Conservation (phyloP, 2,113 vertebrate genomes). For the Platichthys flesus region DNA sequence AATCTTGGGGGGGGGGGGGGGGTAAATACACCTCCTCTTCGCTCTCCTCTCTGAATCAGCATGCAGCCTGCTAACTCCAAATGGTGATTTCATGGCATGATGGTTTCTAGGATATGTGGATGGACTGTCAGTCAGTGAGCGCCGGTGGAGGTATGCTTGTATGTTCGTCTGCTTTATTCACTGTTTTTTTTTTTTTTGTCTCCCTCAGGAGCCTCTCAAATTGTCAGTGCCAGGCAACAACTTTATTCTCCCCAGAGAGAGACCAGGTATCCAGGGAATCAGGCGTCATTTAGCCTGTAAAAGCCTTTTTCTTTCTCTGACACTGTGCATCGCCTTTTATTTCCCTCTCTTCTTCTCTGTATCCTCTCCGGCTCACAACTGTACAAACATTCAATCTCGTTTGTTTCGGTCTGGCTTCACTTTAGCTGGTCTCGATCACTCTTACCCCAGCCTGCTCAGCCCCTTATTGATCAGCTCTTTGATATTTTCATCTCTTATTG, state of each 20-base stretch:
- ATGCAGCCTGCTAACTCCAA: conserved; percentile 15
- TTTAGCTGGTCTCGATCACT: conserved; percentile 41
- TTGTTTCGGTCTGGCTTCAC: conserved; percentile 37
- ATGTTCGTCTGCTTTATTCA: conserved; percentile 62
- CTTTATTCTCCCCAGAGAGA: conserved; percentile 78
- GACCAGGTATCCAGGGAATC: conserved; percentile 83
- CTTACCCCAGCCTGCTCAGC: neutral
- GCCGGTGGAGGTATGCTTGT: conserved; percentile 30
- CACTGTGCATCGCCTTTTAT: conserved; percentile 59
- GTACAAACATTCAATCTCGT: conserved; percentile 55
- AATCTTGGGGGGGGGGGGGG: neutral
- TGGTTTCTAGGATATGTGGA: conserved; percentile 38
- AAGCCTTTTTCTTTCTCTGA: conserved; percentile 70
- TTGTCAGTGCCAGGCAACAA: conserved; percentile 80
- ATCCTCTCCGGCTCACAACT: conserved; percentile 44
- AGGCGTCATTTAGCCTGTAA: conserved; percentile 84
- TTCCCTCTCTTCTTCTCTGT: conserved; percentile 27
- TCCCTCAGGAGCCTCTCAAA: conserved; percentile 79
- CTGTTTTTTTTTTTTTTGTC: conserved; percentile 54
- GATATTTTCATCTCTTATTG: conserved; percentile 25
- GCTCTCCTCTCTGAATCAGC: conserved; percentile 8
- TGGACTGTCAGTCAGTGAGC: conserved; percentile 52
- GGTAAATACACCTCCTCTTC: neutral
- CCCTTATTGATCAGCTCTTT: conserved; percentile 39
- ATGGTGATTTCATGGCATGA: conserved; percentile 45